Percentiles rank a stretch among this genome's conserved stretches.
These are phyloP conservation scores for Oscheius sp. DNA, from an alignment of 1,140 invertebrate genomes.

Conservation along the genomic window DNA sequence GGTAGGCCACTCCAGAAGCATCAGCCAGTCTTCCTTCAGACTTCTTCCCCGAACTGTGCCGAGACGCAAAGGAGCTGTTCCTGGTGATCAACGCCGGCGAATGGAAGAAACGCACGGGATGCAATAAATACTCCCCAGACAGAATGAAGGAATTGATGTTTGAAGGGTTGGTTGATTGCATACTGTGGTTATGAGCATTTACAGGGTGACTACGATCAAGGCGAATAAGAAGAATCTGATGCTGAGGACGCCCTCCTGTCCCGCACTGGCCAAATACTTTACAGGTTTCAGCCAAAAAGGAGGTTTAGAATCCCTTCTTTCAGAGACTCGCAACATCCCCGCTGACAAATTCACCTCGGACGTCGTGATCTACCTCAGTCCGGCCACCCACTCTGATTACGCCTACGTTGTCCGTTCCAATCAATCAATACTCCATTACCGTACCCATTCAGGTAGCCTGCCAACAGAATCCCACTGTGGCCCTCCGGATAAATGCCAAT, in stretches of 20 bases:
- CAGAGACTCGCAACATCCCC: neutral
- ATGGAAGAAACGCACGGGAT: conserved; percentile 43
- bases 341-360: conserved; percentile 1
- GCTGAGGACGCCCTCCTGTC: conserved; percentile 49
- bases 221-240: conserved; percentile 7
- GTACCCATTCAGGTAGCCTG: too few species aligned
- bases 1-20: conserved; percentile 2
- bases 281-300: conserved; percentile 23
- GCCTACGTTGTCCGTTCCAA: conserved; percentile 43
- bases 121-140: conserved; percentile 25
- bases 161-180: conserved; percentile 35
- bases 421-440: too few species aligned
- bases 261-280: conserved; percentile 48
- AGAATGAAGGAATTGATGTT: conserved; percentile 39
- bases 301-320: neutral
- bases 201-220: conserved; percentile 23
- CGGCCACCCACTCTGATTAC: conserved; percentile 36
- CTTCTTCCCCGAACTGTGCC: conserved; percentile 40
- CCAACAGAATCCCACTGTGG: conserved; percentile 48
- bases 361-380: conserved; percentile 36
- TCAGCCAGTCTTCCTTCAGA: conserved; percentile 15
- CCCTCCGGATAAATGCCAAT: conserved; percentile 40
- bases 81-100: conserved; percentile 51
- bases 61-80: conserved; percentile 53
- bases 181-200: neutral